phyloP scores from a whole-genome alignment of 2,888 invertebrate species.

The Chesias legatella region DNA sequence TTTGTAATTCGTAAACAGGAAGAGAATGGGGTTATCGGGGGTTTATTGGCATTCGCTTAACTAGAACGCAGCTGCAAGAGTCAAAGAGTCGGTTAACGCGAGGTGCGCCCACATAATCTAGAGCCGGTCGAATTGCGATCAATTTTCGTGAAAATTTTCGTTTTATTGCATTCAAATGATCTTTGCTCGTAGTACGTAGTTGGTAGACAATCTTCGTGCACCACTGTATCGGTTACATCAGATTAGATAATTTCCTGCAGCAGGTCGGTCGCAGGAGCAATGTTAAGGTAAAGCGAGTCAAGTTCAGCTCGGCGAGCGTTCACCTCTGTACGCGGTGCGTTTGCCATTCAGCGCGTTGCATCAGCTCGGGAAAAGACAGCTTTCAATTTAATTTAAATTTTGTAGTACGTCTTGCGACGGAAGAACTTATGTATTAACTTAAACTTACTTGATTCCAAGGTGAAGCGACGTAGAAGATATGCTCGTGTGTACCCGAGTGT shows the following conservation, averaged over 20 bases:
- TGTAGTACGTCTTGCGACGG: too few species aligned
- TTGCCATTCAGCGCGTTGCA: slow-evolving; percentile 34
- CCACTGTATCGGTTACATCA: slow-evolving; percentile 18
- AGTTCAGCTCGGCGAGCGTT: slow-evolving; percentile 63
- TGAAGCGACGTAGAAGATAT: too few species aligned
- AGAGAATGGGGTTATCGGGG: slow-evolving; percentile 32
- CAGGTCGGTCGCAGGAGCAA: slow-evolving; percentile 35
- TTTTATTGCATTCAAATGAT: too few species aligned
- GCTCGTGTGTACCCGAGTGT: too few species aligned
- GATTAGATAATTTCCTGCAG: slow-evolving; percentile 37
- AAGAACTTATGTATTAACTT: too few species aligned
- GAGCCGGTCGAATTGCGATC: slow-evolving; percentile 16
- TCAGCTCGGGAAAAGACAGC: slow-evolving; percentile 8
- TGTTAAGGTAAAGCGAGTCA: slow-evolving; percentile 64
- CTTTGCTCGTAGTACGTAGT: not conserved
- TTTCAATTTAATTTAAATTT: too few species aligned
- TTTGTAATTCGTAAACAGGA: slow-evolving; percentile 47
- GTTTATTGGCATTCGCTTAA: slow-evolving; percentile 36
- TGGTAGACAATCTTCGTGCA: not conserved
- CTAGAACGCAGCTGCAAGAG: slow-evolving; percentile 33
- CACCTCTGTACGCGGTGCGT: slow-evolving; percentile 58
- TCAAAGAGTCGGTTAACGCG: slow-evolving; percentile 26
- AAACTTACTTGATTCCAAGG: too few species aligned
- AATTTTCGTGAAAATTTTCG: slow-evolving; percentile 1
- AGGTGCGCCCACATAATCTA: slow-evolving; percentile 27